Base-by-base conservation (phyloP, 2,113 vertebrate genomes). In the Verasper variegatus region DNA sequence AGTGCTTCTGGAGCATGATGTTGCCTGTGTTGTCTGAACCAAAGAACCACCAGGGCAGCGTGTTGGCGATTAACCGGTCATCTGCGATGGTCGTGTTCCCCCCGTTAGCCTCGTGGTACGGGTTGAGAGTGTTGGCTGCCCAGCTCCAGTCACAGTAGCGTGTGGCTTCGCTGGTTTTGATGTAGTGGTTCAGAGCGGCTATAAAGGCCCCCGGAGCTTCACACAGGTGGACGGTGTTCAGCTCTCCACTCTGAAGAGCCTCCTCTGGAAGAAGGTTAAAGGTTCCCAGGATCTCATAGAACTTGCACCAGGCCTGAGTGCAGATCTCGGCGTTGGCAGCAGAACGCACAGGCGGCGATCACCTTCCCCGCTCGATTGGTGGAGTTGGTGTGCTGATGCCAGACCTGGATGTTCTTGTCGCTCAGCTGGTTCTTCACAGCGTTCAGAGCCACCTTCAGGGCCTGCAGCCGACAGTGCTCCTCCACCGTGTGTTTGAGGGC, bases 231-330 rank as follows among this genome's bases (percentile, higher is more conserved):
- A 99, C 86, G 0, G 96, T 95, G 91, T 96, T 96, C 78, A 98
- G 85, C 68, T 97, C 95, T 20, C 95, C 86, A 0, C 72, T 91
- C 20, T 87, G 91, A 80, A 97, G 92, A 13, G 95, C 95, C 71
- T 93, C 93, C 0, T 88, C 72, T 0, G 97, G 95, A 11, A 99
- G 91, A 69, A 97, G 90, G 8, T 81, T 59, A 69, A 98, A 98
- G 18, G 85, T 94, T 31, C 95, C 94, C 51, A 98, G 73, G 68
- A 98, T 96, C 92, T 99, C 97, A 6, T 96, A 96, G 82, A 99
- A 98, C 80, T 98, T 98, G 83, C 97, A 98, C 97, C 97, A 97
- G 0, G 96, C 98, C 82, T 99, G 97, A 18, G 97, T 98, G 80
- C 97, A 99, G 45, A 99, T 94, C 85, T 99, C 98, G 0, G 97